phyloP scores from a whole-genome alignment of 2,888 invertebrate species.

The Beris morrisii region DNA sequence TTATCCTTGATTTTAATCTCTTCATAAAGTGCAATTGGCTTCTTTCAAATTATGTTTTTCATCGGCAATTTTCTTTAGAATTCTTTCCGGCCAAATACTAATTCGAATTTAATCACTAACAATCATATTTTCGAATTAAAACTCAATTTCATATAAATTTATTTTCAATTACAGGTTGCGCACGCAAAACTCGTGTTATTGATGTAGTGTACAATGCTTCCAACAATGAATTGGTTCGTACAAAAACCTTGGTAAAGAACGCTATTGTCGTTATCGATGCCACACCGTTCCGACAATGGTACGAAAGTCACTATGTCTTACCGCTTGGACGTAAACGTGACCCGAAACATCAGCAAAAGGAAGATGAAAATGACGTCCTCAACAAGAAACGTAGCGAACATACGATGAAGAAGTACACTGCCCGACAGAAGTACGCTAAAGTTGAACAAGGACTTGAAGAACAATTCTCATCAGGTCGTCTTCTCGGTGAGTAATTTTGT shows the following conservation, averaged over 20 bases:
- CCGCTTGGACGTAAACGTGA: conserved; percentile 98
- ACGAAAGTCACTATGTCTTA: conserved; percentile 93
- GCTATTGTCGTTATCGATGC: conserved; percentile 97
- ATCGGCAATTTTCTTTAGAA: conserved; percentile 1
- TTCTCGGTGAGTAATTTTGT: conserved; percentile 72
- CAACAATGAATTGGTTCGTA: conserved; percentile 99
- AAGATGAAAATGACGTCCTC: conserved; percentile 91
- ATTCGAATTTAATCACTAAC: conserved; percentile 26
- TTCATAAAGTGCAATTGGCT: no score
- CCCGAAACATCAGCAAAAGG: conserved; percentile 81
- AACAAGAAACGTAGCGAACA: conserved; percentile 95
- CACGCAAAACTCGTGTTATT: conserved; percentile 96
- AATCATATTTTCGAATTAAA: not conserved
- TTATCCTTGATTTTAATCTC: no score
- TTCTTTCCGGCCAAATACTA: conserved; percentile 12
- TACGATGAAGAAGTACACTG: conserved; percentile 87
- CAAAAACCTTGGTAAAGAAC: conserved; percentile 98
- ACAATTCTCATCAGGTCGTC: conserved; percentile 94
- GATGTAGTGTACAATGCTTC: conserved; percentile 99
- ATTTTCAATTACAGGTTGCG: conserved; percentile 64
- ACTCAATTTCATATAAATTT: not conserved
- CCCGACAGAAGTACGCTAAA: conserved; percentile 89
- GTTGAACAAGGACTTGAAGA: conserved; percentile 94
- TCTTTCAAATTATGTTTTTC: no score
- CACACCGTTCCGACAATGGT: conserved; percentile 99